Evolutionary conservation across 2,797 vertebrate species (phyloP).

Genomic region (Sandelia bainsii): DNA sequence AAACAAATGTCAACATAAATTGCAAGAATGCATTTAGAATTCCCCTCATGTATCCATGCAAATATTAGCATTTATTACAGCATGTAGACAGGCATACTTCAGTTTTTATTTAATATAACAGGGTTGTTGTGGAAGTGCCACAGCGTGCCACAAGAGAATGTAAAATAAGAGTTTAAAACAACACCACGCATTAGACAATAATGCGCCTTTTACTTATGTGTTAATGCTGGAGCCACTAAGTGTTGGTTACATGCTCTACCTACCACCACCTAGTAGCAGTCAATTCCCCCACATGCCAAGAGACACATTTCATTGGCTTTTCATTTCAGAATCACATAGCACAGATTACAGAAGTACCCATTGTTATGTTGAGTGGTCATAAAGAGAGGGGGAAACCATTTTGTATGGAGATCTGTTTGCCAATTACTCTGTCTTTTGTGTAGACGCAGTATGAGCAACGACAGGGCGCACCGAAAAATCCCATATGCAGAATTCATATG

Average conservation of each 20-base stretch:
- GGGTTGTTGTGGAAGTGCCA: conserved; percentile 10
- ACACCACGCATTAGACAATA: conserved; percentile 12
- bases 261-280: conserved; percentile 22
- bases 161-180: conserved; percentile 14
- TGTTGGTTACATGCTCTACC: conserved; percentile 29
- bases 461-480: conserved; percentile 65
- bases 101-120: conserved; percentile 28
- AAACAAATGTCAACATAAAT: conserved; percentile 51
- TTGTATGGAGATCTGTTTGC: conserved; percentile 74
- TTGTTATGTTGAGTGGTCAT: conserved; percentile 74
- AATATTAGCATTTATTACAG: conserved; percentile 52
- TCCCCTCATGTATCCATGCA: conserved; percentile 21
- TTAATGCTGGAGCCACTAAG: conserved; percentile 39
- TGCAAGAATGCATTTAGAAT: conserved; percentile 46
- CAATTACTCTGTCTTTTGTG: conserved; percentile 80
- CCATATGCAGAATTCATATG: conserved; percentile 76
- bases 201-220: conserved; percentile 34
- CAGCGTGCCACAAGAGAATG: conserved; percentile 4
- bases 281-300: conserved; percentile 51
- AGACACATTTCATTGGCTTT: conserved; percentile 64
- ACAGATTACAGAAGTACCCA: conserved; percentile 66
- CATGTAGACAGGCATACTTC: conserved; percentile 15
- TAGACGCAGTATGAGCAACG: conserved; percentile 62
- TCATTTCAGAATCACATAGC: conserved; percentile 63
- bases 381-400: conserved; percentile 63